Base-by-base conservation (phyloP, 2,888 invertebrate genomes). In the Ypsolopha sequella region DNA sequence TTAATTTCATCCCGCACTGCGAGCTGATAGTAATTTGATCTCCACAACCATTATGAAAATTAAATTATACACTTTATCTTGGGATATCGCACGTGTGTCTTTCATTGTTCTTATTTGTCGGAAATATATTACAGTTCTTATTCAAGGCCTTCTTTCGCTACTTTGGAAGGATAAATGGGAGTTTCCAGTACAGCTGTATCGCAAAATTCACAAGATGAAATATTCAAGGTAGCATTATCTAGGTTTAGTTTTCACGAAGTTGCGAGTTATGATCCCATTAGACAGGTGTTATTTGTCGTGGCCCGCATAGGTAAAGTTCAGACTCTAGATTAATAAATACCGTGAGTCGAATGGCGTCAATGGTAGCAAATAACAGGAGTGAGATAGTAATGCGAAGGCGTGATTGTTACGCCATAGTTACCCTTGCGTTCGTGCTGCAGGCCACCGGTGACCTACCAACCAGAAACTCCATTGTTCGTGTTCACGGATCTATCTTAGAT, bases 291-390 rank as follows among this genome's bases (percentile, higher is more conserved):
- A 74, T 76, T 75, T 75, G 65, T 73, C 67, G 68, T 63, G 62
- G 63, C 65, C 60, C 60, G 62, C 58, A 59, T 59, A 62, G 68
- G 62, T 68, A 72, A 69, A 73, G 70, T 73, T 75, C 70, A 71
- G 60, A 61, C 66, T 62, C 55, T 60, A 63, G 66, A 72, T 54
- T 55, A 52, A 56, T 53, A 73, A 73, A 73, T 66, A 65, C 62
- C 60, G 62, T 60, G 56, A 61, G 64, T 60, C 63, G 60, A 50
- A 64, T 62, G 62, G 63, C 64, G 63, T 69, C 68, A 69, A 76
- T 68, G 64, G 64, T 66, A 66, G 59, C 63, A 74, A 78, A 73
- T 76, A 73, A 73, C 67, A 70, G 70, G 67, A 73, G 71, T 70
- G 61, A 56, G 64, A 60, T 62, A 63, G 60, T 53, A 56, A 57